A percentile compares a stretch with the other conserved stretches of the same genome.
phyloP scores from a whole-genome alignment of 1,140 invertebrate species.

The Drosophila sp. region DNA sequence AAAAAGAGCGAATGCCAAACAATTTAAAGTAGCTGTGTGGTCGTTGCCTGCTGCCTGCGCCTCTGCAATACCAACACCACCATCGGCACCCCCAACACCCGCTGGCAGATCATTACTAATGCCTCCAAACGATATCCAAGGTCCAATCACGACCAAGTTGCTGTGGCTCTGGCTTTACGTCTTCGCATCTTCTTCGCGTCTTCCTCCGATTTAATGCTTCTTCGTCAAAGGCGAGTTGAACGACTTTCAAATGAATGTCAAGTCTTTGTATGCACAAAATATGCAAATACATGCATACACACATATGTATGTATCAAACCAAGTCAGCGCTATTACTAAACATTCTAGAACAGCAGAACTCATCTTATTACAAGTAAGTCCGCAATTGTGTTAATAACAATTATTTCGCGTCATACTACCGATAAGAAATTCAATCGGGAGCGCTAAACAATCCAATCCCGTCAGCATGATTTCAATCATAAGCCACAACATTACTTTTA shows the following conservation, averaged over 20 bases:
- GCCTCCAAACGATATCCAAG: conserved; percentile 62
- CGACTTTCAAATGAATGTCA: conserved; percentile 27
- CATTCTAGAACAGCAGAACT: too few relatives aligned
- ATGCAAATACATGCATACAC: neutral
- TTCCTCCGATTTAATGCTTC: neutral
- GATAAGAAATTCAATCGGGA: too few relatives aligned
- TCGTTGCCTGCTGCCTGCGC: conserved; percentile 17
- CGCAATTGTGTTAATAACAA: too few relatives aligned
- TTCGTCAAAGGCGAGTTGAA: conserved; percentile 8
- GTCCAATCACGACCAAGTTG: conserved; percentile 55
- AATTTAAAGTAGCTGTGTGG: conserved; percentile 72
- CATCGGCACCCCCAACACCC: conserved; percentile 9
- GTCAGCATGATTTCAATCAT: too few relatives aligned
- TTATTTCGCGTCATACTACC: too few relatives aligned
- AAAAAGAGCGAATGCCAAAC: conserved; percentile 48
- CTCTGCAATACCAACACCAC: conserved; percentile 37
- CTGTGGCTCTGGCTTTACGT: conserved; percentile 22
- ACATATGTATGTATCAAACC: too few relatives aligned
- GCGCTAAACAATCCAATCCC: too few relatives aligned
- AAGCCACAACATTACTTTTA: too few relatives aligned
- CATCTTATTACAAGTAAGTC: too few relatives aligned
- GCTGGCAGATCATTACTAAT: conserved; percentile 43
- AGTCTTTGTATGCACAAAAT: conserved; percentile 31
- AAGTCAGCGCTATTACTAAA: too few relatives aligned
- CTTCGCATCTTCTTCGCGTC: conserved; percentile 11